A percentile compares a stretch with the other conserved stretches of the same genome.
phyloP scores from a whole-genome alignment of 1,140 invertebrate species.

The Polypedilum pembai region DNA sequence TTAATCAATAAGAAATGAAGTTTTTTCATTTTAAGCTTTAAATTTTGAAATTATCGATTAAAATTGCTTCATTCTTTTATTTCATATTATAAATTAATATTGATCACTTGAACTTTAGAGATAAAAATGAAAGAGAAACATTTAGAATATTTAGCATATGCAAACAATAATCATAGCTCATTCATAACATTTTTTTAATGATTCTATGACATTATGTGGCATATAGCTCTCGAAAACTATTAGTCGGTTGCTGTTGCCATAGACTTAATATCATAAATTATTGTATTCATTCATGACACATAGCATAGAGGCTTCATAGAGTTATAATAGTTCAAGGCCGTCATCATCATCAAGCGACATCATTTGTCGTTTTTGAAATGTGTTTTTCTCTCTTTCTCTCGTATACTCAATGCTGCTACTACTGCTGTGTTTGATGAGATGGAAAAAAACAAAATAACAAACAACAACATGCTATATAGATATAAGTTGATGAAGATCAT shows the following conservation, averaged over 20 bases:
- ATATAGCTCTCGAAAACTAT: no score
- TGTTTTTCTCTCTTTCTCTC: no score
- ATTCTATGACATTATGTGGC: neutral
- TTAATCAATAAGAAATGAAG: neutral
- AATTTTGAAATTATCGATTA: no score
- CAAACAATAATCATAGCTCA: neutral
- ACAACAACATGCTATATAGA: neutral
- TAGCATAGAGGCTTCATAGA: neutral
- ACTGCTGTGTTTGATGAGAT: neutral
- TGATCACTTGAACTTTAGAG: no score
- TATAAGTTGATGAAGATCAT: neutral
- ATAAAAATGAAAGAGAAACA: neutral
- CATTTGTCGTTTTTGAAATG: neutral
- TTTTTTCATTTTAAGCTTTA: neutral
- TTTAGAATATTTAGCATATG: slow-evolving; percentile 5
- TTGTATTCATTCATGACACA: no score
- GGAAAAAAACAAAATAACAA: neutral
- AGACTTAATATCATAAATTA: no score
- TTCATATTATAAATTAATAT: no score
- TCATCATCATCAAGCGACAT: neutral
- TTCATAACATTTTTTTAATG: neutral
- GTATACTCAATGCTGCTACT: neutral
- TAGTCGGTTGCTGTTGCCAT: no score
- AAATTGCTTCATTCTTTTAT: no score
- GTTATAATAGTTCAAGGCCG: slow-evolving; percentile 11